Evolutionary conservation across 2,113 vertebrate species (phyloP), one percentile per base, ranked within the genome.

Genomic region (Motacilla tschutschensis): DNA sequence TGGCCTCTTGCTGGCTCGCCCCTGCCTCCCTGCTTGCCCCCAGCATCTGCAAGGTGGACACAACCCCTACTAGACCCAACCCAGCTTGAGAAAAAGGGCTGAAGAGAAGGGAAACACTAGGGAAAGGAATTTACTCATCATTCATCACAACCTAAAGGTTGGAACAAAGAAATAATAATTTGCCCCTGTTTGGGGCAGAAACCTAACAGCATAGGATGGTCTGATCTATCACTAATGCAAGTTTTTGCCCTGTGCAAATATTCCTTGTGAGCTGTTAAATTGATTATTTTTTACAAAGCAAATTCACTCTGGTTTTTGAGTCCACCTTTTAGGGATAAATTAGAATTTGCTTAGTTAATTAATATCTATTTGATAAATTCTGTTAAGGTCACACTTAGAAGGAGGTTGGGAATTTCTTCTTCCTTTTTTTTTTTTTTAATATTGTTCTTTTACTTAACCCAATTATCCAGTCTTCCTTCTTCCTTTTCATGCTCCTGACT

Each of bases 391-490:
- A 51, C 2, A 2, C 36, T 44, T 58, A 58, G 28, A 15, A 62
- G 25, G 18, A 14, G 2, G 7, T 28, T 58, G 15, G 12, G 28
- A 9, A 0, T 13, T 35, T 44, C 33, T 10, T 7, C 21, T 31
- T 5, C 20, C 20, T 21, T 3, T 11, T 6, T 1, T 29, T 20
- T 0, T 51, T 29, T 51, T 2, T 7, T 9, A 0, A 7, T 20
- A 17, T 11, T 59, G 2, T 66, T 55, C 77, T 59, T 73, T 53
- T 36, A 24, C 41, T 87, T 85, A 48, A 51, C 19, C 13, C 31
- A 77, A 1, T 74, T 74, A 33, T 36, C 14, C 67, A 6, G 15
- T 75, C 41, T 64, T 80, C 35, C 31, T 74, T 81, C 63, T 84
- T 81, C 43, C 14, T 73, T 81, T 85, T 71, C 36, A 43, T 0